Conservation (phyloP, 2,888 invertebrate genomes). For the Heliconius charithonia region DNA sequence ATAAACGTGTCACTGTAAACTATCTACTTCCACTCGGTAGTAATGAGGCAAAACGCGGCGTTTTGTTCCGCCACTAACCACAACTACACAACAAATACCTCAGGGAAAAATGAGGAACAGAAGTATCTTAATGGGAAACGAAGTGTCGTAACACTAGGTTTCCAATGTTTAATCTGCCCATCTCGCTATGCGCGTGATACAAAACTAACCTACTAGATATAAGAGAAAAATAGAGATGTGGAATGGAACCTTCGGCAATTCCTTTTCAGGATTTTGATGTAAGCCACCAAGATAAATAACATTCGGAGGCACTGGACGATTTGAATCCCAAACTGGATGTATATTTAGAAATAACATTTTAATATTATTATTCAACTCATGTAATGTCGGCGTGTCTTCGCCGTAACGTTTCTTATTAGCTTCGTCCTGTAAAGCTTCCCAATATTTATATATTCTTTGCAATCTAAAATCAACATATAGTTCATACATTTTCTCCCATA, state of each 20-base stretch:
- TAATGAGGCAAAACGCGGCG: too few species aligned
- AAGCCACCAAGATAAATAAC: constrained; percentile 70
- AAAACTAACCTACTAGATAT: too few species aligned
- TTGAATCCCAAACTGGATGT: constrained; percentile 64
- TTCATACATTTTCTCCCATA: constrained; percentile 54
- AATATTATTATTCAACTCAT: constrained; percentile 56
- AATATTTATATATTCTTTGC: constrained; percentile 25
- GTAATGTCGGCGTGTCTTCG: constrained; percentile 48
- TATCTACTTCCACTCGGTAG: too few species aligned
- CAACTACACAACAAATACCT: too few species aligned
- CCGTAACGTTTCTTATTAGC: constrained; percentile 52
- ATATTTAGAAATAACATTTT: constrained; percentile 70
- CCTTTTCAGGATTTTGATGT: constrained; percentile 62
- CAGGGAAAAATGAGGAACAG: too few species aligned
- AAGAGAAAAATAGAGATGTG: too few species aligned
- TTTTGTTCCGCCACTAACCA: too few species aligned
- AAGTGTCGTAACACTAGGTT: too few species aligned
- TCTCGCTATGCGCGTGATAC: too few species aligned
- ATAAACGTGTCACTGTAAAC: too few species aligned
- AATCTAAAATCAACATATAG: constrained; percentile 48
- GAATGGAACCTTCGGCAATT: constrained; percentile 56
- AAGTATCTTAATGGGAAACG: too few species aligned
- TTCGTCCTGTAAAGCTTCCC: constrained; percentile 7
- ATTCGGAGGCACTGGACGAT: constrained; percentile 68
- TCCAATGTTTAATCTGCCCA: too few species aligned